Conservation (phyloP, 2,113 vertebrate genomes). For the Macrotis lagotis region DNA sequence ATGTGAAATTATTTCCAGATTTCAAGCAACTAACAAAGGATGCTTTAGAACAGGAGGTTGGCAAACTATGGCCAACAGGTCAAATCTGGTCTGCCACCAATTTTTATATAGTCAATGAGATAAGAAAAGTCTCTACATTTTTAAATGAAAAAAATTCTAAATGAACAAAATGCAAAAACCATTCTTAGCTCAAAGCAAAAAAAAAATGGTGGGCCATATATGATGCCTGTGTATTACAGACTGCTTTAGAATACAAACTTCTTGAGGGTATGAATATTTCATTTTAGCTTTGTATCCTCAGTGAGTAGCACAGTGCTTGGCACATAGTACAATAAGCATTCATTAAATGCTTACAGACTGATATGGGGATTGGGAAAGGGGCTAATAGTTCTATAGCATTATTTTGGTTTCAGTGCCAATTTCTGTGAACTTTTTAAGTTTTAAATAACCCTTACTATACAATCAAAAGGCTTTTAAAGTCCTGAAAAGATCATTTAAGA, state of each 20-base stretch:
- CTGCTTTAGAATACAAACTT: neutral
- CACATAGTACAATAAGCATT: neutral
- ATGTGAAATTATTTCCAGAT: neutral
- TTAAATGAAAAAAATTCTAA: neutral
- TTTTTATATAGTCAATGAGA: neutral
- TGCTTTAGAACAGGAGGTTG: constrained; percentile 1
- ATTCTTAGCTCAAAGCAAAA: neutral
- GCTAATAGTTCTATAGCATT: neutral
- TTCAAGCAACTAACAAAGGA: constrained; percentile 22
- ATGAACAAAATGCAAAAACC: neutral
- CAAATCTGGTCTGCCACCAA: neutral
- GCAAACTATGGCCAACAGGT: neutral
- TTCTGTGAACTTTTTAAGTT: neutral
- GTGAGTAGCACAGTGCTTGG: neutral
- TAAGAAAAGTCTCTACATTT: neutral
- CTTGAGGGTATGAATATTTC: neutral
- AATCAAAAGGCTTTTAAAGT: constrained; percentile 31
- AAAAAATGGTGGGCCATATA: too few relatives aligned
- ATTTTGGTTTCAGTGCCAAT: constrained; percentile 7
- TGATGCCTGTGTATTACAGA: too few relatives aligned
- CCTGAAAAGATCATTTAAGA: neutral
- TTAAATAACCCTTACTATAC: neutral
- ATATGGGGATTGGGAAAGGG: neutral
- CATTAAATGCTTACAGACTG: neutral
- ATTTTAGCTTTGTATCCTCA: neutral